Evolutionary conservation across 2,888 invertebrate species (phyloP), one percentile per base, ranked within the genome.

Genomic region (Schizotus pectinicornis): DNA sequence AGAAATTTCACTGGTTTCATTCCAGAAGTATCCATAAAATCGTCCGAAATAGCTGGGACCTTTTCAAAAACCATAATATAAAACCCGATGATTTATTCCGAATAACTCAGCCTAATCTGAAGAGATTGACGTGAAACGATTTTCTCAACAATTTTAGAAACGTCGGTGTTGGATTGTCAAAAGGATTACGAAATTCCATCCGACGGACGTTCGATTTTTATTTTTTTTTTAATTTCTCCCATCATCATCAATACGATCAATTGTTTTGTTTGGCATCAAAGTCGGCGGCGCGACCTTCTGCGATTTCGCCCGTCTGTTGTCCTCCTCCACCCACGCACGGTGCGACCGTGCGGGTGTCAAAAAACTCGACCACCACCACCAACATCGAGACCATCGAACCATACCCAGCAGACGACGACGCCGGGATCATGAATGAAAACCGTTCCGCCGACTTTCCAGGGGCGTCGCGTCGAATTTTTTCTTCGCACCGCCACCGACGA

Each of bases 401-500:
- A 22, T 22, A 22, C 2, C 22, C 22, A 22, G 5, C 22, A 22
- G 22, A 22, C 22, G 22, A 22, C 22, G 22, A 22, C 22, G 22
- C 22, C 22, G 3, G 22, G 22, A 22, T 22, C 22, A 22, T 22
- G 22, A 22, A 22, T 22, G 22, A 37, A 45, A 45, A 42, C 37
- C 43, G 52, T 51, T 36, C 32, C 33, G 33, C 35, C 35, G 36
- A 49, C 48, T 48, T 56, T 14, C 46, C 57, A 36, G 47, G 47
- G 46, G 34, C 39, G 50, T 52, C 47, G 57, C 57, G 39, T 52
- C 51, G 35, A 31, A 52, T 52, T 52, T 56, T 50, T 50, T 13
- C 37, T 14, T n/a, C 7, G 6, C 22, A 22, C 22, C 22, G 22
- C 22, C 22, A 22, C 22, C 22, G 22, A 22, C 22, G 22, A 22